A percentile compares a stretch with the other conserved stretches of the same genome.
Conservation (phyloP, 2,113 vertebrate genomes). For the Enhydra lutris region DNA sequence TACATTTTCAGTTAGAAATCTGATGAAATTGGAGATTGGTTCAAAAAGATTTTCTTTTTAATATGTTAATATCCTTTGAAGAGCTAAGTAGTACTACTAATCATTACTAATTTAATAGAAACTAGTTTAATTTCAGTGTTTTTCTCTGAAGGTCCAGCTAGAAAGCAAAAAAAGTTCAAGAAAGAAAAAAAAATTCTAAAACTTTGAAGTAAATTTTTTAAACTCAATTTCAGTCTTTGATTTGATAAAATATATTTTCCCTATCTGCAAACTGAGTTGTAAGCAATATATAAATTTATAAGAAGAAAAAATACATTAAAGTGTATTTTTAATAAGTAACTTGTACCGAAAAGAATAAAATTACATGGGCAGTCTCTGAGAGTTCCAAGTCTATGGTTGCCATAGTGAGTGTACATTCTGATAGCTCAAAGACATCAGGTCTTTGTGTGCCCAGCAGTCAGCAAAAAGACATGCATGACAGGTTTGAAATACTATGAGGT, state of each 20-base stretch:
- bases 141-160: not conserved
- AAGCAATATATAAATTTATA: not conserved
- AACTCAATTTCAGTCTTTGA: not conserved
- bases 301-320: not conserved
- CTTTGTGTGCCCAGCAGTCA: not conserved
- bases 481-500: not conserved
- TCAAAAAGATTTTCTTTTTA: not conserved
- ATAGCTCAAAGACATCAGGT: not conserved
- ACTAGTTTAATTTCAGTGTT: not conserved
- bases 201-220: not conserved
- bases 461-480: not conserved
- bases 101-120: not conserved
- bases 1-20: not conserved
- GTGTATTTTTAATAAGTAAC: not conserved
- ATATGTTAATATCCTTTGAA: not conserved
- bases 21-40: not conserved
- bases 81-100: not conserved
- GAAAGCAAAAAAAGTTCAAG: not conserved
- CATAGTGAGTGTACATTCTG: not conserved
- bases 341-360: not conserved
- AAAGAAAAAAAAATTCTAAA: not conserved
- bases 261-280: not conserved
- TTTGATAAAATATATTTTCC: not conserved
- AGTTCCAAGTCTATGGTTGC: not conserved
- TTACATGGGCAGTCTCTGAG: not conserved